Base-by-base conservation (phyloP, 2,888 invertebrate species). In the Hirtodrosophila alboralis region DNA sequence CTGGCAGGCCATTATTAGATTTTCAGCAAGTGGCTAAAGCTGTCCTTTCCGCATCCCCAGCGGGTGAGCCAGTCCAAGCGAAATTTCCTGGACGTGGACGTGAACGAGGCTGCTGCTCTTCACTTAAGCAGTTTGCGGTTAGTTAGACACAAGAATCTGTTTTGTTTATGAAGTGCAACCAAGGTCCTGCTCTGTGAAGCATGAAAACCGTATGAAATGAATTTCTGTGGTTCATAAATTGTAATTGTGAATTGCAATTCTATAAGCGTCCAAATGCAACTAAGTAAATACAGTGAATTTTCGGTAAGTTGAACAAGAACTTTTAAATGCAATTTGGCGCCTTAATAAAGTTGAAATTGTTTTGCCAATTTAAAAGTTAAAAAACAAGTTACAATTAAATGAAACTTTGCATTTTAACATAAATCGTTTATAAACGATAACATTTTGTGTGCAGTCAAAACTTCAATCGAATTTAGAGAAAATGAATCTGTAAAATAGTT, bases 41-140 rank as follows among this genome's bases (percentile, higher is more conserved):
- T 53, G 38, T 45, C 18, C 26, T 13, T 21, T 1, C 8, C 23
- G 33, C 47, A 49, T 34, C 44, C 23, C 54, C n/a, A n/a, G n/a
- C n/a, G n/a, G n/a, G n/a, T n/a, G n/a, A n/a, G 47, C 64, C 14
- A 52, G 48, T 61, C 16, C 52, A 40, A 36, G 48, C 52, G 33
- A 49, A 62, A 60, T 75, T 64, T 60, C 52, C 70, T 62, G 66
- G 52, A 52, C 43, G 47, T 54, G 62, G 28, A 23, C n/a, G n/a
- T n/a, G n/a, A n/a, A n/a, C n/a, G 38, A 16, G 37, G 28, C 23
- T 53, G 28, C 23, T 53, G 36, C 27, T n/a, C 51, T 44, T 33
- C 34, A 52, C 61, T 70, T 52, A 67, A 84, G 71, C 83, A 71
- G 71, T 81, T 79, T 79, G 78, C 83, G 85, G 78, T 79, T 81